Evolutionary conservation across 2,113 vertebrate species (phyloP).

Genomic region (Aramus guarauna): DNA sequence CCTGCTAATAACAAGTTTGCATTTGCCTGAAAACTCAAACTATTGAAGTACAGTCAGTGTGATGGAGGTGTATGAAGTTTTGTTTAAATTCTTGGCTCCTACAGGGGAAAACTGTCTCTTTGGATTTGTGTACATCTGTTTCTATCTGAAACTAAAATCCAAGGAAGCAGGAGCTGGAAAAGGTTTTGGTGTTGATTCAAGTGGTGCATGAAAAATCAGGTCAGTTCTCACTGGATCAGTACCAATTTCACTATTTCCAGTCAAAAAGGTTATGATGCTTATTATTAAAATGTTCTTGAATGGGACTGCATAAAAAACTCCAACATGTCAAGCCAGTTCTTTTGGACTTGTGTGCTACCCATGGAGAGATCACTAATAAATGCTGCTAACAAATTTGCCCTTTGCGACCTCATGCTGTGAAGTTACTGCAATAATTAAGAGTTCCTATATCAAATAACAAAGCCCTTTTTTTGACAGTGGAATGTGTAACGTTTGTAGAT

Average conservation of each 20-base stretch:
- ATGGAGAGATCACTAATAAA: conserved; percentile 40
- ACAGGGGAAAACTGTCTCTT: background rate
- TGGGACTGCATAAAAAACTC: background rate
- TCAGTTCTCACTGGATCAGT: conserved; percentile 6
- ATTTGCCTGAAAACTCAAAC: background rate
- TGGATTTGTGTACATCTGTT: conserved; percentile 35
- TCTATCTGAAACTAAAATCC: conserved; percentile 24
- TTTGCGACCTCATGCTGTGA: conserved; percentile 66
- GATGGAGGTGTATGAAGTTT: background rate
- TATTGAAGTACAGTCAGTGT: background rate
- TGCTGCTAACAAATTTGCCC: conserved; percentile 60
- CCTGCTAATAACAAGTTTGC: background rate
- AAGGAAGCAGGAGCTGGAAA: background rate
- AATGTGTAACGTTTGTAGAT: conserved; percentile 71
- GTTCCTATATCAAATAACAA: conserved; percentile 73
- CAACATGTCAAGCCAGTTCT: background rate
- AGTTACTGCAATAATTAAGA: conserved; percentile 76
- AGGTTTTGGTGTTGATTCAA: conserved; percentile 25
- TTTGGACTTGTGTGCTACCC: background rate
- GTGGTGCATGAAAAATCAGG: background rate
- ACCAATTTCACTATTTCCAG: conserved; percentile 5
- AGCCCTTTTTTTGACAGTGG: conserved; percentile 57
- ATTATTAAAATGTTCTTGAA: conserved; percentile 9
- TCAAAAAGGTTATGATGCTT: background rate
- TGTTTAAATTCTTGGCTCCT: background rate